Evolutionary conservation across 2,888 invertebrate species (phyloP), one percentile per base, ranked within the genome.

Genomic region (Drosophila histrio): DNA sequence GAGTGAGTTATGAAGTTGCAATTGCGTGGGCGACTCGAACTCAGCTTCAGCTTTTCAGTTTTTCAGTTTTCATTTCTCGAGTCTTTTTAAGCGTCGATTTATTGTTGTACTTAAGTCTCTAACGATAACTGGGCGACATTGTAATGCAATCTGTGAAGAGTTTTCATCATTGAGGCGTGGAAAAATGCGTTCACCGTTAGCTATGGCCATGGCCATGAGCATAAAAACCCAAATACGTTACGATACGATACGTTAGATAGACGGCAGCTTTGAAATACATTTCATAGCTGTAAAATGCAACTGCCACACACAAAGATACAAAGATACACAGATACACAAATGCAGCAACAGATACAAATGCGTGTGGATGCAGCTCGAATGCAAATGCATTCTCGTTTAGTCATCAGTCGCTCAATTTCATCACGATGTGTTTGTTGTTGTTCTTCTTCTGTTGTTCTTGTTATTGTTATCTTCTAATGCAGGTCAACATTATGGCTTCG

Each of bases 1-100:
- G 87, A 82, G 81, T 82, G 84, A 86, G 78, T 83, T 86, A 82
- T 83, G 81, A 83, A 82, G 84, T 80, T 83, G 83, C 73, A 73
- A 69, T 67, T 69, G 81, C 79, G 79, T 79, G 71, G 79, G 79
- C 72, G 77, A 13, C 67, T 59, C 47, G 15, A 46, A 38, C 22
- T 3, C 7, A 24, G 26, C 49, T 53, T 28, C 41, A 38, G 34
- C 9, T 58, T 54, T 11, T 13, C 41, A 30, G 53, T n/a, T 49
- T 11, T 32, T 4, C 1, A 22, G 7, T 17, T 39, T 36, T 24
- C 19, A 59, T 6, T 22, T 43, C 19, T 26, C 26, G 26, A 39
- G 11, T 41, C 72, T 74, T 68, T 62, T 77, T 63, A 79, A 82
- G 80, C 63, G 53, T 60, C 81, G 69, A 81, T 81, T 81, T 81